Base-by-base conservation (phyloP, 2,888 invertebrate species). In the Aromia moschata region DNA sequence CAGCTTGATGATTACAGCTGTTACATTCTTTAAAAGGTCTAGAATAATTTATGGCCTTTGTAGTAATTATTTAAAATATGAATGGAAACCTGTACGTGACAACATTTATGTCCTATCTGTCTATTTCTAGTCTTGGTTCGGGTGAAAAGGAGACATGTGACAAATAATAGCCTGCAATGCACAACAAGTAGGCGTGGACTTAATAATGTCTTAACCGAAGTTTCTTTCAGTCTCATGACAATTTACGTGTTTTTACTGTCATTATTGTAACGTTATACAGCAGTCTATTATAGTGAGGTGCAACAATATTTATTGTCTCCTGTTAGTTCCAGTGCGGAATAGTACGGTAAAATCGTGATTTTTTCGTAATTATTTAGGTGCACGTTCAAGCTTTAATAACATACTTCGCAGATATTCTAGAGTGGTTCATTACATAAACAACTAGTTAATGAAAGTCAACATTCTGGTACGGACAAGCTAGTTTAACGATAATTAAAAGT, bases 201-300 rank as follows among this genome's bases (percentile, higher is more conserved):
- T 20, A 20, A 25, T 16, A 41, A 33, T 18, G 41, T 47, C 37
- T 43, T 25, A 20, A 25, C 43, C 36, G 43, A 15, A 47, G 41
- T 43, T 41, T 43, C 41, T 56, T 43, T 47, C 36, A 16, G 25
- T 25, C 9, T 49, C 14, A 49, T 56, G 56, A 56, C 56, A 43
- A 33, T 36, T 56, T 43, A 56, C 37, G 25, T 30, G 38, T 49
- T 49, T 56, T 33, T 36, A 33, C 56, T 49, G 56, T 56, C 56
- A 56, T 55, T 46, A 45, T 36, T 36, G 2, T 43, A 18, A 25
- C 43, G 33, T 56, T 49, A 20, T 41, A 43, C 33, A 36, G 18
- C 43, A 18, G 11, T 38, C 40, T 49, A 49, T 56, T 37, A 20
- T 1, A 56, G 56, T 56, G 56, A 41, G 41, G 46, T 43, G 43